Conservation (phyloP, 2,113 vertebrate species). For the Pristiophorus japonicus region DNA sequence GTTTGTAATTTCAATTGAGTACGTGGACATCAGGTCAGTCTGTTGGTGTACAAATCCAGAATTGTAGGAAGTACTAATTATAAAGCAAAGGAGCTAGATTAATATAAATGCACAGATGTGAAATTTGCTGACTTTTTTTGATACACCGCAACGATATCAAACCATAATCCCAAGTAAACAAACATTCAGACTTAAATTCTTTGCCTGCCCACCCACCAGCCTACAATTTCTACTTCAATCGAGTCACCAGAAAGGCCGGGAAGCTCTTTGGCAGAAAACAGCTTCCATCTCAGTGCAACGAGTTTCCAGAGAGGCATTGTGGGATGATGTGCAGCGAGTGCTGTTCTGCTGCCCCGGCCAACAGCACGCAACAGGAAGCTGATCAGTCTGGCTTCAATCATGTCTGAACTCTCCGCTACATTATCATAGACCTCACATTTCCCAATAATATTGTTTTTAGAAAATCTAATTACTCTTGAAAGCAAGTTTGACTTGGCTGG, state of each 20-base stretch:
- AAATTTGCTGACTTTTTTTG: not conserved
- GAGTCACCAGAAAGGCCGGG: not conserved
- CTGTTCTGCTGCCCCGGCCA: conserved; percentile 43
- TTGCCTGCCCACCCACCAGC: not conserved
- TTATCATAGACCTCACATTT: conserved; percentile 40
- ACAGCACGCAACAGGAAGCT: conserved; percentile 72
- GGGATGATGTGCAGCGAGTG: conserved; percentile 40
- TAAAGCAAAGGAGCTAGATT: not conserved
- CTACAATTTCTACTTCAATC: not conserved
- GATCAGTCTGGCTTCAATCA: conserved; percentile 84
- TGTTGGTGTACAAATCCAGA: not conserved
- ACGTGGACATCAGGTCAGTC: not conserved
- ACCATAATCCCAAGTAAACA: not conserved
- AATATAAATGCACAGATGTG: not conserved
- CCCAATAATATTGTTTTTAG: conserved; percentile 1
- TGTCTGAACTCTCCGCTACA: conserved; percentile 46
- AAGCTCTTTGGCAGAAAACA: not conserved
- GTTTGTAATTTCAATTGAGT: no score
- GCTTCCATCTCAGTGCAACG: not conserved
- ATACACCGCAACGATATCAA: not conserved
- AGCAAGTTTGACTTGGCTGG: not conserved
- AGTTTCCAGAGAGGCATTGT: not conserved
- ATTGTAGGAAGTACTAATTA: not conserved
- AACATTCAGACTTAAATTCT: not conserved
- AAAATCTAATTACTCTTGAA: conserved; percentile 5